phyloP scores from a whole-genome alignment of 1,140 invertebrate species.

The Halesus radiatus region DNA sequence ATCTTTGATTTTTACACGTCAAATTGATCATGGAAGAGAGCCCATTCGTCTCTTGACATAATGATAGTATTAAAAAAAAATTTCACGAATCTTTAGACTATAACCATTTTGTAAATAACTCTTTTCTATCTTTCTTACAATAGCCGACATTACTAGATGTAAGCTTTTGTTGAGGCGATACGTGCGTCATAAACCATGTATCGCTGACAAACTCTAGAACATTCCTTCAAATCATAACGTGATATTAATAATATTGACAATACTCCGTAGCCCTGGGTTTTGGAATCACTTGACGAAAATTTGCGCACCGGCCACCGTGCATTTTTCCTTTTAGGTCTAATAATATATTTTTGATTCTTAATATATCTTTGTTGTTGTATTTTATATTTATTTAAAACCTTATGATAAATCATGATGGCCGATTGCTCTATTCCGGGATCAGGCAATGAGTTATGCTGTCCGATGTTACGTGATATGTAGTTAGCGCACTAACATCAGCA shows the following conservation, averaged over 20 bases:
- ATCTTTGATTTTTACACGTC: no score
- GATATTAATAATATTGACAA: slow-evolving; percentile 1
- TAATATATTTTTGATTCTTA: slow-evolving; percentile 18
- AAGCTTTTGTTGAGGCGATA: neutral
- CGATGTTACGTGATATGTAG: slow-evolving; percentile 3
- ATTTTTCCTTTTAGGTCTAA: slow-evolving; percentile 23
- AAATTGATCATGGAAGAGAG: no score
- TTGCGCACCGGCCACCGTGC: slow-evolving; percentile 32
- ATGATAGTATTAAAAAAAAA: no score
- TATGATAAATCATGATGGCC: neutral
- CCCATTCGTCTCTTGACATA: no score
- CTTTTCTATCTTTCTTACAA: neutral
- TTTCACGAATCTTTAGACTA: no score
- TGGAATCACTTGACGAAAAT: slow-evolving; percentile 42
- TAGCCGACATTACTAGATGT: neutral
- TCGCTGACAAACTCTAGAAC: neutral
- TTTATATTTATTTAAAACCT: slow-evolving; percentile 10
- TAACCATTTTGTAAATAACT: neutral
- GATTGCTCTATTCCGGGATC: neutral
- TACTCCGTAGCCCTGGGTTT: slow-evolving; percentile 36
- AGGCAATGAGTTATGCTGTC: slow-evolving; percentile 3
- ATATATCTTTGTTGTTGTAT: slow-evolving; percentile 26
- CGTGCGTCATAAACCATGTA: slow-evolving; percentile 30
- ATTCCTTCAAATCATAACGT: neutral
- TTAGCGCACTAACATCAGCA: neutral